Percentiles rank a stretch among this genome's conserved stretches.
phyloP scores from a whole-genome alignment of 2,797 vertebrate genomes.

The Dromococcyx pavoninus region DNA sequence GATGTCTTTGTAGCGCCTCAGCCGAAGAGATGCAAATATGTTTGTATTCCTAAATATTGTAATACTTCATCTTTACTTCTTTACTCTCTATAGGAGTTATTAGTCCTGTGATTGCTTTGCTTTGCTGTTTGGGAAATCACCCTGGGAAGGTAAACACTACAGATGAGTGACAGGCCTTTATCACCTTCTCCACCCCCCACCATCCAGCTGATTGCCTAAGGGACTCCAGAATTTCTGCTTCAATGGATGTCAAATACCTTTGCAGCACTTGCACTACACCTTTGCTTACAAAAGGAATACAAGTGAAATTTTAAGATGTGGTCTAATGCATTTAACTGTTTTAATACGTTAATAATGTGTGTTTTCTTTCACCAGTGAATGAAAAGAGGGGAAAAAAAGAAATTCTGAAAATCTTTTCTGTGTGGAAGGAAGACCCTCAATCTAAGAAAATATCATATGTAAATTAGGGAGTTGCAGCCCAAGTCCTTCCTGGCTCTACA shows the following conservation, averaged over 20 bases:
- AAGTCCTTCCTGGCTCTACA: neutral
- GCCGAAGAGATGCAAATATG: neutral
- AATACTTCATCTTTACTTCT: neutral
- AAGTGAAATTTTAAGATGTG: neutral
- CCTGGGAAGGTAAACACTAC: neutral
- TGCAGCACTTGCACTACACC: neutral
- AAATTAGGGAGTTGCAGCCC: neutral
- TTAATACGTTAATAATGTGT: neutral
- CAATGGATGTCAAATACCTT: neutral
- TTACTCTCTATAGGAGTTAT: neutral
- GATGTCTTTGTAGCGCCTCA: neutral
- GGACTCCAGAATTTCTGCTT: slow-evolving; percentile 23
- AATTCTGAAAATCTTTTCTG: neutral
- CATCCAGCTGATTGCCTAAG: neutral
- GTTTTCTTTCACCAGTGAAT: neutral
- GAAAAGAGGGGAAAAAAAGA: neutral
- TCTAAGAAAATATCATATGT: neutral
- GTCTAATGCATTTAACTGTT: neutral
- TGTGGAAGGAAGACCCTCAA: neutral
- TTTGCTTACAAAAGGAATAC: neutral
- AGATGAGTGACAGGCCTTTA: slow-evolving; percentile 21
- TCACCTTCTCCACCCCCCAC: neutral
- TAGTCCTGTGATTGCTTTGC: neutral
- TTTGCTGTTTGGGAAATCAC: neutral
- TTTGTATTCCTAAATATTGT: slow-evolving; percentile 30